Percentiles rank a stretch among this genome's conserved stretches.
Evolutionary conservation across 2,113 vertebrate species (phyloP).

Genomic region (Phalacrocorax carbo): DNA sequence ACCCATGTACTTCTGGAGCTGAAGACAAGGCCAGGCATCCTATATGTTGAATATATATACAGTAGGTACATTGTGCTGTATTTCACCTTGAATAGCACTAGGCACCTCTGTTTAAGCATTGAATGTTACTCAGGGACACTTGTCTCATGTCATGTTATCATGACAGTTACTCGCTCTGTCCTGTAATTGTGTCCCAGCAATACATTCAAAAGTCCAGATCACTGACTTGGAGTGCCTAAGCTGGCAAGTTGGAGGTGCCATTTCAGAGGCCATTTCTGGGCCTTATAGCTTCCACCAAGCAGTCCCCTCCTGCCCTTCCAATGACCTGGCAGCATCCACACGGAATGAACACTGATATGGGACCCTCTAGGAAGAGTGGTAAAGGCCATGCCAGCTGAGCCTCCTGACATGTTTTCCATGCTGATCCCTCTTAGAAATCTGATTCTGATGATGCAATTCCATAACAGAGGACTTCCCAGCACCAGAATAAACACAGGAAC

Average conservation of each 20-base stretch:
- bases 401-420: neutral
- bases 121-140: neutral
- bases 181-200: neutral
- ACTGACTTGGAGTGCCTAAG: too few relatives aligned
- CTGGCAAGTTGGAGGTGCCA: neutral
- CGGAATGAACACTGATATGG: neutral
- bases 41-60: accelerated
- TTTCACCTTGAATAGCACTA: neutral
- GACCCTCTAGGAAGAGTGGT: neutral
- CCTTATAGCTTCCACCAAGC: neutral
- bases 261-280: neutral
- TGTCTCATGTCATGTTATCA: too few relatives aligned
- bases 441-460: neutral
- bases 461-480: accelerated
- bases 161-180: neutral
- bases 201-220: neutral
- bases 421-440: neutral
- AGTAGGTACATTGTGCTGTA: neutral
- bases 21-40: neutral
- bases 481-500: neutral
- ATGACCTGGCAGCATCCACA: neutral
- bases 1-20: neutral
- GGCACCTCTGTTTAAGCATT: neutral
- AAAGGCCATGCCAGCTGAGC: accelerated
- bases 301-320: neutral